Base-by-base conservation (phyloP, 2,888 invertebrate species). In the Pachymerium ferrugineum region DNA sequence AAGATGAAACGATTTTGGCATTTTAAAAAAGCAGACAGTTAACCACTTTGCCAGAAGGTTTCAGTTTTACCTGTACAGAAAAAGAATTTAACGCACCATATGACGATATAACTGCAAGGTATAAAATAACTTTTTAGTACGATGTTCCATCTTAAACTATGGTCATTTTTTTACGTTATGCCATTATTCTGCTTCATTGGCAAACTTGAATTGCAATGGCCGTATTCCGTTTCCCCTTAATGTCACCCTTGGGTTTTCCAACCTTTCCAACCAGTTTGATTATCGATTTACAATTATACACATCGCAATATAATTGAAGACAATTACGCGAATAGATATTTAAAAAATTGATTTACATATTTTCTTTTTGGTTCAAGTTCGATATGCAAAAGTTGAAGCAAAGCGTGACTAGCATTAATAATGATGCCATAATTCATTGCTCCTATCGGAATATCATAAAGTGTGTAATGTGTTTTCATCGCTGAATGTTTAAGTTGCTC, bases 221-320 rank as follows among this genome's bases (percentile, higher is more conserved):
- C 47, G 16, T 47, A 16, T 47, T 47, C 47, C 47, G 47, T 47
- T 47, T 47, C 22, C 47, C 8, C 47, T 47, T 47, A 47, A 47
- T 47, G 47, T 19, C 47, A 47, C 47, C 22, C 47, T 47, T 22
- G 47, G 47, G 47, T 6, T 47, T 47, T 47, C 19, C 22, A 47
- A 47, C 47, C 19, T 47, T 47, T 47, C 47, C 16, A n/a, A n/a
- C n/a, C n/a, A 47, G 47, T 47, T 47, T 47, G 47, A 47, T 22
- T 47, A 47, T 47, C 47, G 47, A 47, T 47, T 47, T 47, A 47
- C 47, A 47, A 47, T 47, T 47, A 47, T 22, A 42, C 42, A 47
- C 47, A 47, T 22, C 22, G 47, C 47, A 8, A 47, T 47, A 47
- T 47, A 47, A 47, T 47, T 47, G 47, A 47, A 10, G 47, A 47